phyloP scores from a whole-genome alignment of 2,113 vertebrate species.

The Tamias sibiricus region DNA sequence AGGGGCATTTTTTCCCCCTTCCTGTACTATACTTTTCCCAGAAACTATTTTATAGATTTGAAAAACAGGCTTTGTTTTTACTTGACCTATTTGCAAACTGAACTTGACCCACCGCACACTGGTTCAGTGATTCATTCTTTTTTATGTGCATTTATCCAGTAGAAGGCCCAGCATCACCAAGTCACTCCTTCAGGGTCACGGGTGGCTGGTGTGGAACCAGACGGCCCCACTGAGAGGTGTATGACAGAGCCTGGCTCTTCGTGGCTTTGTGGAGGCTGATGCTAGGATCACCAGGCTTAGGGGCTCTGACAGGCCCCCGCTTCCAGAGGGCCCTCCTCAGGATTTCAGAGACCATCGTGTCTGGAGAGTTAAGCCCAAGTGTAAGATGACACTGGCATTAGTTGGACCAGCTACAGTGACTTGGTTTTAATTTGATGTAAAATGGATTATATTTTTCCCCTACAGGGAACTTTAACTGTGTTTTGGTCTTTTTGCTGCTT shows the following conservation, averaged over 20 bases:
- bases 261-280: not conserved
- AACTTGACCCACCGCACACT: conserved; percentile 60
- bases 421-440: not conserved
- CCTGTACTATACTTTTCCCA: not conserved
- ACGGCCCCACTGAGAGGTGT: not conserved
- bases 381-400: not conserved
- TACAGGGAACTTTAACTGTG: not conserved
- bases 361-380: not conserved
- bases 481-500: not conserved
- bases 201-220: not conserved
- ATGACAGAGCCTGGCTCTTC: not conserved
- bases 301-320: not conserved
- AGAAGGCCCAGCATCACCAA: not conserved
- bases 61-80: conserved; percentile 66
- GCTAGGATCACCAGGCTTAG: accelerated
- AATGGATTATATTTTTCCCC: not conserved
- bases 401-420: not conserved
- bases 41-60: not conserved
- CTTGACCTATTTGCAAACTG: conserved; percentile 78
- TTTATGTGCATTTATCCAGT: conserved; percentile 66
- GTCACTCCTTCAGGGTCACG: too few species aligned
- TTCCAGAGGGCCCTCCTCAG: not conserved
- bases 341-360: accelerated
- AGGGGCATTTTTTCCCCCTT: not conserved
- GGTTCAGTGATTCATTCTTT: conserved; percentile 79